Conservation (phyloP, 1,140 invertebrate species). For the Dufourea novaeangliae region DNA sequence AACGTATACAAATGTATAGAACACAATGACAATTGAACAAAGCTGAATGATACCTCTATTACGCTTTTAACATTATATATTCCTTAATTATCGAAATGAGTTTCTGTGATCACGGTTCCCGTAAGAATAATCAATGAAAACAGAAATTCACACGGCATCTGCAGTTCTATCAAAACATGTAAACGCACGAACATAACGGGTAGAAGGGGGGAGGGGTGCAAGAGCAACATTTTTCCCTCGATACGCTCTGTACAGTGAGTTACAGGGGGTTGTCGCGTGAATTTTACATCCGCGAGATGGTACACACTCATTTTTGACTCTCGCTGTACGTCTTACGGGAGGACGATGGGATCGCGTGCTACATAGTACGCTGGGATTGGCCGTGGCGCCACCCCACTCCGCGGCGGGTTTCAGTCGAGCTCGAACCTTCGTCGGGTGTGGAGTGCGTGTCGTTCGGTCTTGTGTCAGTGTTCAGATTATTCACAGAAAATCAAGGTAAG, state of each 20-base stretch:
- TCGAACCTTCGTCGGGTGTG: conserved; percentile 69
- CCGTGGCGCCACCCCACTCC: conserved; percentile 59
- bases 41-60: too few relatives aligned
- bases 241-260: neutral
- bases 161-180: too few relatives aligned
- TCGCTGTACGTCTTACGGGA: conserved; percentile 15
- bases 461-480: conserved; percentile 68
- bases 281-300: neutral
- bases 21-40: too few relatives aligned
- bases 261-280: neutral
- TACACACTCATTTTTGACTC: conserved; percentile 5
- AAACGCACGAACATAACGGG: too few relatives aligned
- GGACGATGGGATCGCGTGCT: conserved; percentile 48
- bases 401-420: conserved; percentile 71
- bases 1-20: too few relatives aligned
- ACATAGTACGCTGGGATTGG: conserved; percentile 66
- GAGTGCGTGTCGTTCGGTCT: conserved; percentile 64
- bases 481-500: conserved; percentile 77
- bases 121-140: too few relatives aligned
- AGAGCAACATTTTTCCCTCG: neutral
- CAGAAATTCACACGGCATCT: too few relatives aligned
- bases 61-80: too few relatives aligned
- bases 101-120: too few relatives aligned
- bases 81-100: too few relatives aligned
- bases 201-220: too few relatives aligned